These are phyloP conservation scores for Zoanthus solanderi DNA, from an alignment of 92 coral and sea anemone genomes.

Conservation along the genomic window DNA sequence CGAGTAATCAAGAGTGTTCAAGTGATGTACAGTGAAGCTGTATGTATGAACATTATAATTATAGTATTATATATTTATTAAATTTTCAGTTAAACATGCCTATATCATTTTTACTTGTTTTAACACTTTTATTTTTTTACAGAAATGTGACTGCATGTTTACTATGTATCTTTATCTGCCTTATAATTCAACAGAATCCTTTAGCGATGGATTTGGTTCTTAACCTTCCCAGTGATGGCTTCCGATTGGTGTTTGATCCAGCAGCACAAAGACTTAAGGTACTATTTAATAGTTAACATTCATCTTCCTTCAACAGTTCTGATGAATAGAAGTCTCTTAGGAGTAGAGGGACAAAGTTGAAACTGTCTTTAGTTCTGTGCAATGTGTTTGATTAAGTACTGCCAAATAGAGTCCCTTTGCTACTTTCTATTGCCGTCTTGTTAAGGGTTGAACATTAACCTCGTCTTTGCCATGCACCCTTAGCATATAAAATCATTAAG, in stretches of 20 bases:
- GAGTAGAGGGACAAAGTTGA: no score
- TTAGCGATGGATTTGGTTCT: slow-evolving; percentile 97
- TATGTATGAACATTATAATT: slow-evolving; percentile 36
- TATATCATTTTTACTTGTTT: no score
- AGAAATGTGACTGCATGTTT: not conserved
- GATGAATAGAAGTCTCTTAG: no score
- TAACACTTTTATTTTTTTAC: not conserved
- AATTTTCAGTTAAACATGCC: not conserved
- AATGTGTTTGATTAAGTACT: no score
- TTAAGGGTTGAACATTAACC: no score
- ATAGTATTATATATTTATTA: not conserved
- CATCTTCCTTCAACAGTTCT: no score
- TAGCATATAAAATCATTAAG: no score
- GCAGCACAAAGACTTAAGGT: slow-evolving; percentile 98
- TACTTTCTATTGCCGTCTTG: no score
- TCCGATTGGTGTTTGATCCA: slow-evolving; percentile 97
- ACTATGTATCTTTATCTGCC: not conserved
- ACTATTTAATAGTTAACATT: not conserved
- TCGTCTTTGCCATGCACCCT: no score
- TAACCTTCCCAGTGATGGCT: slow-evolving; percentile 97
- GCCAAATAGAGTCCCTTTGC: no score
- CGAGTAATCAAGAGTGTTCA: slow-evolving; percentile 93
- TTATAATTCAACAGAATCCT: slow-evolving; percentile 75
- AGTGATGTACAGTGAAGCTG: slow-evolving; percentile 99
- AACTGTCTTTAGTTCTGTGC: no score